Percentiles rank a stretch among this genome's conserved stretches.
phyloP scores from a whole-genome alignment of 2,113 vertebrate species.

The human (Homo sapiens) region DNA sequence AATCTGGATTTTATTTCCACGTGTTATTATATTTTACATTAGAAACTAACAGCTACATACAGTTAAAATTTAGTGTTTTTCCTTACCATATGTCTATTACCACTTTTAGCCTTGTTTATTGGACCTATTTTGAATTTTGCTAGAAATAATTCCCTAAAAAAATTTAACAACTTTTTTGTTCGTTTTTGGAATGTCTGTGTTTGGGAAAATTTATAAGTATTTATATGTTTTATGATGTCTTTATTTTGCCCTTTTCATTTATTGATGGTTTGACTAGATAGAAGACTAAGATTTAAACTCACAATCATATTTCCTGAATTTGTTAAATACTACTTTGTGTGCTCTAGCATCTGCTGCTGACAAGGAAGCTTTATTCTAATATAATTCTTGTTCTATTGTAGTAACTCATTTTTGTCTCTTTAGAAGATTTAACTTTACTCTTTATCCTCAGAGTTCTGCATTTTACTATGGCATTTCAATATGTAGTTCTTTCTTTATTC shows the following conservation, averaged over 20 bases:
- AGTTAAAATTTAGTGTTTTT: not conserved
- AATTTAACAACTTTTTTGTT: not conserved
- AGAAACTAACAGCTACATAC: not conserved
- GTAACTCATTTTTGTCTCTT: not conserved
- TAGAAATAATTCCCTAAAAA: not conserved
- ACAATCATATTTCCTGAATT: not conserved
- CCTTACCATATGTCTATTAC: not conserved
- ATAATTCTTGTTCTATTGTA: not conserved
- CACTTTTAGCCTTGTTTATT: not conserved
- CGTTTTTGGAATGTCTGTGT: not conserved
- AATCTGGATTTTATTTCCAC: not conserved
- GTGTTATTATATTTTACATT: not conserved
- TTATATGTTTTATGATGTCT: not conserved
- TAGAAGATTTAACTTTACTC: not conserved
- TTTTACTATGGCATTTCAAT: not conserved
- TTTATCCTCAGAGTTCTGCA: not conserved
- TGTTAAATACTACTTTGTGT: not conserved
- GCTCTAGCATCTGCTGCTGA: not conserved
- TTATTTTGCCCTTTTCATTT: not conserved
- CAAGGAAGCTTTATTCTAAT: not conserved
- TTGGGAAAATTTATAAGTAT: not conserved
- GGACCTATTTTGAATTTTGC: conserved; percentile 12
- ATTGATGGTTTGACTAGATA: not conserved
- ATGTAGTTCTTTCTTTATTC: not conserved
- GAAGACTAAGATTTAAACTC: conserved; percentile 19